phyloP scores from a whole-genome alignment of 2,888 invertebrate genomes.

The Cosmopolites sordidus region DNA sequence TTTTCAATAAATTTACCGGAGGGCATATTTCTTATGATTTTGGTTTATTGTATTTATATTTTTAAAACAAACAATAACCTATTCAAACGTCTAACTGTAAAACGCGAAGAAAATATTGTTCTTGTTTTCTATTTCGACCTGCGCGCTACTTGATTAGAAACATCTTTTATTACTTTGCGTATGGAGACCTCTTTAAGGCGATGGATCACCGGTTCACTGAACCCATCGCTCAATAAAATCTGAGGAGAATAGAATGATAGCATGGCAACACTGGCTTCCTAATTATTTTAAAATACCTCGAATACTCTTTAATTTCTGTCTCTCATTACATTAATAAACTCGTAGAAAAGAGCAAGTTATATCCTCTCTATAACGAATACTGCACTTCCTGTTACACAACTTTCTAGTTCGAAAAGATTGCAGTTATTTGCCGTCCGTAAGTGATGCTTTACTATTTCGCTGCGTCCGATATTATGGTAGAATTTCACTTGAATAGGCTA shows the following conservation, averaged over 20 bases:
- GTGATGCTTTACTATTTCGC: conserved; percentile 23
- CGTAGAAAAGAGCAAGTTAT: conserved; percentile 20
- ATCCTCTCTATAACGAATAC: conserved; percentile 24
- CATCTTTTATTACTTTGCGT: conserved; percentile 1
- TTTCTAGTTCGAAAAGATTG: conserved; percentile 27
- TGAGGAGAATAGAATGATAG: conserved; percentile 14
- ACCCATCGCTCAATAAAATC: conserved; percentile 1
- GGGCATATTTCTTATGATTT: too few relatives aligned
- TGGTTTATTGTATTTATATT: too few relatives aligned
- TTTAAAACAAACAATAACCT: too few relatives aligned
- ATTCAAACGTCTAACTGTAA: too few relatives aligned
- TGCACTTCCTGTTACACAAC: conserved; percentile 25
- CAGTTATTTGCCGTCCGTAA: conserved; percentile 26
- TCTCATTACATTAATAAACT: conserved; percentile 26
- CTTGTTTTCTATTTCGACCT: not conserved
- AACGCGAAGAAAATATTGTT: too few relatives aligned
- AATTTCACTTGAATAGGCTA: conserved; percentile 24
- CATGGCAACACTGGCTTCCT: conserved; percentile 11
- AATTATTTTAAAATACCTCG: conserved; percentile 19
- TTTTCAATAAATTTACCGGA: too few relatives aligned
- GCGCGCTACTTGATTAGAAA: not conserved
- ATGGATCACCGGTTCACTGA: not conserved
- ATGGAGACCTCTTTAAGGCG: not conserved
- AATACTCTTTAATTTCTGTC: conserved; percentile 5
- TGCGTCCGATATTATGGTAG: conserved; percentile 22